phyloP scores from a whole-genome alignment of 2,888 invertebrate species.

The Marronus borbonicus region DNA sequence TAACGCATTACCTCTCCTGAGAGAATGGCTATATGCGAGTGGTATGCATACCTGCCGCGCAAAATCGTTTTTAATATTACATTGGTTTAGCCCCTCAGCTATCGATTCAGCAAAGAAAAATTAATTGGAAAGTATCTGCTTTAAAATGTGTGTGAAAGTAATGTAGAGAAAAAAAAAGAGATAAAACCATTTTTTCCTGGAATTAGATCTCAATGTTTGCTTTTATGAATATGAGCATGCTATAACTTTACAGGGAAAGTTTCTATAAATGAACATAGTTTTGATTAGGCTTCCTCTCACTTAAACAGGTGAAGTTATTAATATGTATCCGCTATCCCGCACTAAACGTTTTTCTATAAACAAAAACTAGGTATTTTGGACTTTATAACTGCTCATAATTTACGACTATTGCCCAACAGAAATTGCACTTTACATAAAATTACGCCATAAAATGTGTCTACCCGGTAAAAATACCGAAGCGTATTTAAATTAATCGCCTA shows the following conservation, averaged over 20 bases:
- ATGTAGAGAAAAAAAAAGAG: too few species aligned
- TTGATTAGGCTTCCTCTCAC: not conserved
- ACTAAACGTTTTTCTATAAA: slow-evolving; percentile 12
- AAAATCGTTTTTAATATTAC: too few species aligned
- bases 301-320: slow-evolving; percentile 11
- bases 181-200: too few species aligned
- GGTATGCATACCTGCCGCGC: too few species aligned
- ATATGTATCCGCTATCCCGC: slow-evolving; percentile 4
- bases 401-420: slow-evolving; percentile 1
- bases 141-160: too few species aligned
- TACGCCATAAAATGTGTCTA: slow-evolving; percentile 2
- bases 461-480: not conserved
- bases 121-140: too few species aligned
- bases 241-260: too few species aligned
- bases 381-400: slow-evolving; percentile 24
- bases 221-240: not conserved
- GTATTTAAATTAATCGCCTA: slow-evolving; percentile 9
- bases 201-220: too few species aligned
- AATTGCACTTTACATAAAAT: slow-evolving; percentile 21
- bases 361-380: slow-evolving; percentile 9
- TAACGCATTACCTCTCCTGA: too few species aligned
- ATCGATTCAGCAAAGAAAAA: too few species aligned
- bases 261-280: not conserved
- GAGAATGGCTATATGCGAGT: too few species aligned
- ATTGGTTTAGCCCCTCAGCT: too few species aligned